Percentiles rank a stretch among this genome's conserved stretches.
phyloP scores from a whole-genome alignment of 2,888 invertebrate species.

The Drosophila borealis region DNA sequence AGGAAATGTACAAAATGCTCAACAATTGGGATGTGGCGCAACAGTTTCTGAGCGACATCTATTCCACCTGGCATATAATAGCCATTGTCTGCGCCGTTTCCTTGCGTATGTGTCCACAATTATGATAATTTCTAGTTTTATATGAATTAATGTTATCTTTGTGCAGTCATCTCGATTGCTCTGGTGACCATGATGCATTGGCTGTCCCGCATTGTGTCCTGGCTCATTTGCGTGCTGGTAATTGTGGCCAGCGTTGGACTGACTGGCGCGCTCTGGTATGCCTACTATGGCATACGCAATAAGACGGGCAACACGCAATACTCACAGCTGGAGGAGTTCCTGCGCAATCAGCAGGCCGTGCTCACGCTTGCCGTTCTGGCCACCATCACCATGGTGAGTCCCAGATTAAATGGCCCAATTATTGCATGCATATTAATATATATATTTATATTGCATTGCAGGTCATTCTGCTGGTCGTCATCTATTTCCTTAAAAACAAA shows the following conservation, averaged over 20 bases:
- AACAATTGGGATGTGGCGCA: conserved; percentile 96
- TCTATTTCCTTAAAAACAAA: conserved; percentile 91
- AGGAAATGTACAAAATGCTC: conserved; percentile 91
- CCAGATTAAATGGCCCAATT: not conserved
- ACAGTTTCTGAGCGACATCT: conserved; percentile 94
- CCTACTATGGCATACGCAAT: conserved; percentile 91
- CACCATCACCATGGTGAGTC: conserved; percentile 91
- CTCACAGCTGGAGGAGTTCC: conserved; percentile 89
- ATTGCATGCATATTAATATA: not conserved
- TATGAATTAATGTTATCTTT: not conserved
- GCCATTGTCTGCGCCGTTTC: conserved; percentile 92
- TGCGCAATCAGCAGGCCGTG: conserved; percentile 94
- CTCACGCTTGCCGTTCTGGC: conserved; percentile 93
- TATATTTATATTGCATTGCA: conserved; percentile 83
- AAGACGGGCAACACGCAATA: conserved; percentile 72
- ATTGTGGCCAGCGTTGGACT: conserved; percentile 91
- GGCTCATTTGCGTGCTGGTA: conserved; percentile 94
- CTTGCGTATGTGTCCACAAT: conserved; percentile 87
- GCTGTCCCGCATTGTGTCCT: conserved; percentile 93
- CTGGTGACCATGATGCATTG: conserved; percentile 94
- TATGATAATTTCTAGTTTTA: not conserved
- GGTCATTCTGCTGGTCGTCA: conserved; percentile 90
- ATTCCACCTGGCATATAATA: conserved; percentile 94
- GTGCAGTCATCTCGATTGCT: conserved; percentile 91
- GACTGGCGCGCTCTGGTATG: conserved; percentile 94